These are phyloP conservation scores for Epizoanthus illoricatus DNA, from an alignment of 92 coral and sea anemone species.

Conservation along the genomic window DNA sequence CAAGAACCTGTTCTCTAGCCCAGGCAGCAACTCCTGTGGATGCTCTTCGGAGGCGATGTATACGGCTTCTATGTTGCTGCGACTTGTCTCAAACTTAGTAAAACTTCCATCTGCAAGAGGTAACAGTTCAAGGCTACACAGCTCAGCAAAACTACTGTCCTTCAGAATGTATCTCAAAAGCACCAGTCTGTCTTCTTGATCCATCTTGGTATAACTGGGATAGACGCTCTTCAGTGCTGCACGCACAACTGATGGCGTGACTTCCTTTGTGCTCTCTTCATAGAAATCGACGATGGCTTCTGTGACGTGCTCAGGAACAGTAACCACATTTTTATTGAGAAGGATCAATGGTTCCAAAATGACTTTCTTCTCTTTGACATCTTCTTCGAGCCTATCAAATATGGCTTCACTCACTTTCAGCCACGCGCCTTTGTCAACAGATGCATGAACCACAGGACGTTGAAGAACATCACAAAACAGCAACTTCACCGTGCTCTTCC, in stretches of 20 bases:
- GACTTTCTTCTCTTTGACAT: conserved; percentile 19
- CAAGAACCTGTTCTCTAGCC: conserved; percentile 44
- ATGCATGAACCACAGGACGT: not conserved
- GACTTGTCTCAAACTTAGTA: conserved; percentile 30
- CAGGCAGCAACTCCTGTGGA: conserved; percentile 63
- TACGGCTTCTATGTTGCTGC: conserved; percentile 30
- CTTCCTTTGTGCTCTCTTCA: not conserved
- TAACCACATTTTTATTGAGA: conserved; percentile 36
- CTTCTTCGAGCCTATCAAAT: conserved; percentile 14
- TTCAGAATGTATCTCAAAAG: conserved; percentile 63
- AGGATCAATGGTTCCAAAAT: conserved; percentile 39
- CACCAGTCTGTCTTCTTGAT: conserved; percentile 47
- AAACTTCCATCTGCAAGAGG: conserved; percentile 65
- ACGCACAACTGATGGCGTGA: conserved; percentile 58
- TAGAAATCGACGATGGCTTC: conserved; percentile 20
- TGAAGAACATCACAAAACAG: conserved; percentile 37
- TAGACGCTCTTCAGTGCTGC: conserved; percentile 33
- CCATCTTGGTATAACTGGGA: conserved; percentile 16
- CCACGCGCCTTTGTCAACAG: conserved; percentile 24
- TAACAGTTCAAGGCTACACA: conserved; percentile 63
- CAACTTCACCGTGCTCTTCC: conserved; percentile 48
- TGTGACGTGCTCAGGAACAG: conserved; percentile 55
- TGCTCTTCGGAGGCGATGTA: conserved; percentile 56
- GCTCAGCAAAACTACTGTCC: conserved; percentile 52
- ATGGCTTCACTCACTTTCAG: conserved; percentile 24